Conservation (phyloP, 2,113 vertebrate genomes). For the Tiliqua scincoides region DNA sequence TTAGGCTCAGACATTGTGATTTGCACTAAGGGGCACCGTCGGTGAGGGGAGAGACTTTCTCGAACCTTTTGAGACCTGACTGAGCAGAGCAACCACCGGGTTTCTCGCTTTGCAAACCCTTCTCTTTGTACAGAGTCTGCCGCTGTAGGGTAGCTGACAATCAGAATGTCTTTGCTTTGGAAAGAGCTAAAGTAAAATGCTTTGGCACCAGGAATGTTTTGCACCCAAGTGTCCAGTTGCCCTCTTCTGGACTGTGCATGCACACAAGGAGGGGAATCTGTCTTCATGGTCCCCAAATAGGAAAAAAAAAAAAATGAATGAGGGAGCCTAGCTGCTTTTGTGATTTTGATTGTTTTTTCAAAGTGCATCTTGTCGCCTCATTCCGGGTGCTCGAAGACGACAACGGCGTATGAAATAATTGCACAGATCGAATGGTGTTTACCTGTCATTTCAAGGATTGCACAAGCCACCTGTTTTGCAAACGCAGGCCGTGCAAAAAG, state of each 20-base stretch:
- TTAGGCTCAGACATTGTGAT: too few relatives aligned
- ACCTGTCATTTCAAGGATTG: background rate
- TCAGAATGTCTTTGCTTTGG: background rate
- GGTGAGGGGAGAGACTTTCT: background rate
- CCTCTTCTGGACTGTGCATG: background rate
- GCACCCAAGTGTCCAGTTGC: conserved; percentile 6
- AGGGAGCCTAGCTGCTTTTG: background rate
- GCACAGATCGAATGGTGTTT: background rate
- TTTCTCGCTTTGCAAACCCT: background rate
- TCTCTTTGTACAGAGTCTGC: background rate
- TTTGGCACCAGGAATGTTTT: conserved; percentile 17
- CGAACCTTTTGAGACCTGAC: background rate
- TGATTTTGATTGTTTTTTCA: background rate
- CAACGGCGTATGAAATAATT: background rate
- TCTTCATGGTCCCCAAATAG: background rate
- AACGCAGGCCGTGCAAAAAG: background rate
- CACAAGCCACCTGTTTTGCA: background rate
- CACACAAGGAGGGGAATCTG: too few relatives aligned
- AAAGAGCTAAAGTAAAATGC: background rate
- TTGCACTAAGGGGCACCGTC: too few relatives aligned
- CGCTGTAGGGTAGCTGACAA: background rate
- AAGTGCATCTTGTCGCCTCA: too few relatives aligned
- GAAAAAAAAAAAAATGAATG: conserved; percentile 32
- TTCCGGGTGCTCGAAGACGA: background rate
- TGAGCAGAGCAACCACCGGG: background rate